A percentile compares a stretch with the other conserved stretches of the same genome.
phyloP scores from a whole-genome alignment of 2,113 vertebrate genomes.

The Alces alces region DNA sequence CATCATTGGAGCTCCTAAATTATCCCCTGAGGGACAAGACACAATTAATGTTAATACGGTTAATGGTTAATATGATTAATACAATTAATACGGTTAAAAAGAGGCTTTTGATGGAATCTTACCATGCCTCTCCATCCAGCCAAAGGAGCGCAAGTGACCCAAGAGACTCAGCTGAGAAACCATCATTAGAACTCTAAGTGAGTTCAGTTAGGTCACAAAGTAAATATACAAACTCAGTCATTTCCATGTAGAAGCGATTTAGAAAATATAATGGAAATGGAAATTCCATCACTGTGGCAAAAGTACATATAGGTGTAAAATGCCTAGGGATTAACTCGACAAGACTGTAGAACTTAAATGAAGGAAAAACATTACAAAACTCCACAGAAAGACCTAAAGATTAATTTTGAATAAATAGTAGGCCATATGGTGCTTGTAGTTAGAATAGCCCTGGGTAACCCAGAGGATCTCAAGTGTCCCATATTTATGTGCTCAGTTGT shows the following conservation, averaged over 20 bases:
- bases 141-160: neutral
- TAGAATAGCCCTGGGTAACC: neutral
- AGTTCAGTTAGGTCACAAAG: slow-evolving; percentile 6
- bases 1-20: neutral
- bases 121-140: neutral
- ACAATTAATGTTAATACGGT: neutral
- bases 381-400: neutral
- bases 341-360: neutral
- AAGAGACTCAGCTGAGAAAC: neutral
- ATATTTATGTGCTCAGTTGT: neutral
- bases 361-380: neutral
- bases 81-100: neutral
- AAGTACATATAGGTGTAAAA: neutral
- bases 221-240: neutral
- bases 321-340: neutral
- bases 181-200: neutral
- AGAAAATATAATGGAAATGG: neutral
- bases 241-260: neutral
- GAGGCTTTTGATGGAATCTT: slow-evolving; percentile 5
- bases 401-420: slow-evolving; percentile 10
- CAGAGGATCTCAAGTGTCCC: neutral
- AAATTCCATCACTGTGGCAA: neutral
- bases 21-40: neutral
- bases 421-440: neutral
- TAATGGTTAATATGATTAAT: neutral